A percentile compares a stretch with the other conserved stretches of the same genome.
Evolutionary conservation across 2,113 vertebrate genomes (phyloP).

Genomic region (Actinemys pallida): DNA sequence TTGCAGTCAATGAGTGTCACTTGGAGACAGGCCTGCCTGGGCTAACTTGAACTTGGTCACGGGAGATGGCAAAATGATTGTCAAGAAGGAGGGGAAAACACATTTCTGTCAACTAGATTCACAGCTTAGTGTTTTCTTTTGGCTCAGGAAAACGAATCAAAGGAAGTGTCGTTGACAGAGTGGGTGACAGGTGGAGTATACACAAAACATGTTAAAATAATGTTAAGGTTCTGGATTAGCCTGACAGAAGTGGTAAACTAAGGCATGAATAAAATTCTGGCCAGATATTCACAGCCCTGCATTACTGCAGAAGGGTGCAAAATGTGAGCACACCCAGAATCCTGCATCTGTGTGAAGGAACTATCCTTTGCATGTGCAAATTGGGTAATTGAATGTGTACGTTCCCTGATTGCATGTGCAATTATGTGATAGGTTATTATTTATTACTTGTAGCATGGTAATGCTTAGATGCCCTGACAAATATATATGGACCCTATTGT

Average conservation of each 20-base stretch:
- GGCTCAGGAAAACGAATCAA: slow-evolving; percentile 29
- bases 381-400: neutral
- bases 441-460: neutral
- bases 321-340: fast-evolving
- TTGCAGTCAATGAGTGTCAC: neutral
- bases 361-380: neutral
- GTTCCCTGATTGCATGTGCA: neutral
- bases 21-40: neutral
- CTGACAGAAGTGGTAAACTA: neutral
- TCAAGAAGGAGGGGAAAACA: neutral
- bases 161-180: slow-evolving; percentile 17
- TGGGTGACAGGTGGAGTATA: slow-evolving; percentile 21
- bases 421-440: neutral
- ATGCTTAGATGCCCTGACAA: neutral
- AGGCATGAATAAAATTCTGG: neutral
- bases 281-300: neutral
- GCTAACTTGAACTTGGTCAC: neutral
- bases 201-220: slow-evolving; percentile 16
- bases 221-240: neutral
- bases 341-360: neutral
- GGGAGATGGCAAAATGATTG: neutral
- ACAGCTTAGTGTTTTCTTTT: slow-evolving; percentile 13
- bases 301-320: fast-evolving
- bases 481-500: neutral
- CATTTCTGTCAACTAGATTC: slow-evolving; percentile 1